Conservation (phyloP, 1,140 invertebrate species). For the Drosophila auraria region DNA sequence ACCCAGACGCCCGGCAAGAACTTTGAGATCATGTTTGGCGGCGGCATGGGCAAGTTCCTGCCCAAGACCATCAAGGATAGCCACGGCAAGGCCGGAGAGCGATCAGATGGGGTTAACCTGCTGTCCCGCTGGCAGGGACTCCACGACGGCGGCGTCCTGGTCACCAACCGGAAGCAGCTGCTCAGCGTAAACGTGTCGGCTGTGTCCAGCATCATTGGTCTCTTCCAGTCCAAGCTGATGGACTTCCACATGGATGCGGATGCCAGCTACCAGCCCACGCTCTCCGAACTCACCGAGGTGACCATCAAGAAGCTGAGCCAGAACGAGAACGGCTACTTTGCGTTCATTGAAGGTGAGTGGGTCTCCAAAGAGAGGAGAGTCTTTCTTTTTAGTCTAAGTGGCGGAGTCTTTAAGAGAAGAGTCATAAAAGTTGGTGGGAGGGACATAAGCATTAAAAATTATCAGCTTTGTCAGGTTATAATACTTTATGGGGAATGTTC, state of each 20-base stretch:
- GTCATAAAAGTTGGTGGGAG: no score
- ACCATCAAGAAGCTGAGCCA: conserved; percentile 90
- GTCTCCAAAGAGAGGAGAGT: background rate
- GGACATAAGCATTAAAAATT: no score
- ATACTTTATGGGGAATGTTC: no score
- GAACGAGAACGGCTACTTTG: conserved; percentile 88
- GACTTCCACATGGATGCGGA: conserved; percentile 86
- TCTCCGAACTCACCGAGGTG: conserved; percentile 91
- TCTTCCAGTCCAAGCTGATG: conserved; percentile 86
- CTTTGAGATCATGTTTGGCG: conserved; percentile 89
- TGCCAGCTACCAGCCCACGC: conserved; percentile 88
- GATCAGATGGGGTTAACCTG: conserved; percentile 86
- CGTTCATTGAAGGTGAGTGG: conserved; percentile 87
- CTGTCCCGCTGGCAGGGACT: conserved; percentile 86
- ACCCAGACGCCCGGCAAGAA: conserved; percentile 87
- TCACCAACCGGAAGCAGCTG: conserved; percentile 87
- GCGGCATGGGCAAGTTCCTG: conserved; percentile 88
- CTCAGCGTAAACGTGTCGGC: conserved; percentile 68
- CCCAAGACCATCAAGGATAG: conserved; percentile 85
- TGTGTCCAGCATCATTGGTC: conserved; percentile 83
- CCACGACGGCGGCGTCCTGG: conserved; percentile 85
- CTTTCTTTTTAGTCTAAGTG: no score
- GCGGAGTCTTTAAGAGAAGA: no score
- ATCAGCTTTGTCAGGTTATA: no score
- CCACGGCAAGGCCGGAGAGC: conserved; percentile 86